A percentile compares a stretch with the other conserved stretches of the same genome.
Conservation (phyloP, 2,888 invertebrate species). For the Acrocyrtus sp. region DNA sequence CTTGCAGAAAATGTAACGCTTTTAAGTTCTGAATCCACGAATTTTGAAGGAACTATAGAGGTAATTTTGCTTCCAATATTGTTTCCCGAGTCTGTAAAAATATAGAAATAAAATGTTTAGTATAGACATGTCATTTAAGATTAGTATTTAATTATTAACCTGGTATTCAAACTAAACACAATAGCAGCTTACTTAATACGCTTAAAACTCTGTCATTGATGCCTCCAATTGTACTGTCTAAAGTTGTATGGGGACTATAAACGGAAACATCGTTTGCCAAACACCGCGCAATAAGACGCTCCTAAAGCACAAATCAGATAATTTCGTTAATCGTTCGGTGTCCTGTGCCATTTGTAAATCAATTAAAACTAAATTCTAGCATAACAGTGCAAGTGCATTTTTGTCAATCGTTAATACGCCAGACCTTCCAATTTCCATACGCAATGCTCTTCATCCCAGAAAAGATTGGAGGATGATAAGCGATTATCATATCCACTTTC, state of each 20-base stretch:
- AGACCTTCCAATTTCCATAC: constrained; percentile 75
- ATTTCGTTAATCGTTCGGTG: too few relatives aligned
- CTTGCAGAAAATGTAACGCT: constrained; percentile 36
- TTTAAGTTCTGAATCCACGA: constrained; percentile 15
- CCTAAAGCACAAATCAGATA: constrained; percentile 71
- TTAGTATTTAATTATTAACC: too few relatives aligned
- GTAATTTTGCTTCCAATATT: constrained; percentile 1
- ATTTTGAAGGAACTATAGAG: constrained; percentile 38
- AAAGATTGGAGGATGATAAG: constrained; percentile 98
- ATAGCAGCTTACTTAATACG: constrained; percentile 65
- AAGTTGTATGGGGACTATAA: constrained; percentile 93
- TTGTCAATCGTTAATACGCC: too few relatives aligned
- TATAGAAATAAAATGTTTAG: too few relatives aligned
- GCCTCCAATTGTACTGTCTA: constrained; percentile 85
- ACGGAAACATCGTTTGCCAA: constrained; percentile 86
- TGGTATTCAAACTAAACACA: background rate
- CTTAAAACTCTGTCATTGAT: constrained; percentile 94
- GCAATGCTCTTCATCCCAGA: constrained; percentile 82
- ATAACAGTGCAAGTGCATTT: too few relatives aligned
- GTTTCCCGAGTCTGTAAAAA: constrained; percentile 4
- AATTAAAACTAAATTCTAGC: too few relatives aligned
- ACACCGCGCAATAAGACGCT: constrained; percentile 81
- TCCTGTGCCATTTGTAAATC: too few relatives aligned
- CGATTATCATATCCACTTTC: constrained; percentile 82
- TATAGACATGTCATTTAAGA: too few relatives aligned